These are phyloP conservation scores for Acleris laterana DNA, from an alignment of 2,888 invertebrate genomes.

Conservation along the genomic window DNA sequence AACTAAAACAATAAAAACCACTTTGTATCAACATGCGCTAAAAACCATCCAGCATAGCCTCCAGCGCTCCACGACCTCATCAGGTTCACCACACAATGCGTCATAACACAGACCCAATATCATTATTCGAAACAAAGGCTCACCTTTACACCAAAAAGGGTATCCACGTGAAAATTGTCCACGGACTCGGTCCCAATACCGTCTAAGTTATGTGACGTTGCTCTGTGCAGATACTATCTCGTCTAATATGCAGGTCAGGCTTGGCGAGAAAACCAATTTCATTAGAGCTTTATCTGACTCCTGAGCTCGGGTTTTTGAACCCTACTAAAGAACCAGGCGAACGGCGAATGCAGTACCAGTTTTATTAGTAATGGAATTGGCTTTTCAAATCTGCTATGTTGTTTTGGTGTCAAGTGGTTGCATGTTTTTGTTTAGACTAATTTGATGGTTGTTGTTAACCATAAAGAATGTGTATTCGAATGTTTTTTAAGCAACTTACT, in stretches of 20 bases:
- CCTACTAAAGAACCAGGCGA: constrained; percentile 18
- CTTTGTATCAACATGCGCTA: too few species aligned
- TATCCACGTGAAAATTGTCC: constrained; percentile 57
- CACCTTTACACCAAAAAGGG: constrained; percentile 47
- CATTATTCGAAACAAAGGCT: constrained; percentile 37
- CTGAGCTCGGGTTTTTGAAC: constrained; percentile 43
- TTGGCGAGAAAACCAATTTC: constrained; percentile 56
- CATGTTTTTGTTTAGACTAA: neutral
- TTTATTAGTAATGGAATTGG: constrained; percentile 24
- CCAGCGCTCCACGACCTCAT: neutral
- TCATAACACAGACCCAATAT: constrained; percentile 26
- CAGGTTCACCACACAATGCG: neutral
- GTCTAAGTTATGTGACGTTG: constrained; percentile 49
- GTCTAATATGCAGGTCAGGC: constrained; percentile 47
- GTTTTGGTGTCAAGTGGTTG: neutral
- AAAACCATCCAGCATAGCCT: neutral
- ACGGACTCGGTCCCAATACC: constrained; percentile 39
- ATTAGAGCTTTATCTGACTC: constrained; percentile 55
- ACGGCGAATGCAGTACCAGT: constrained; percentile 22
- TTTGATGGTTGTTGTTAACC: neutral
- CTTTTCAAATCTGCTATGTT: constrained; percentile 6
- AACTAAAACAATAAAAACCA: too few species aligned
- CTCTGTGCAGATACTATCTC: constrained; percentile 45
- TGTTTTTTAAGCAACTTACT: too few species aligned
- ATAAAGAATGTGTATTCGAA: neutral